Conservation (phyloP, 2,113 vertebrate genomes). For the Microtus richardsoni region DNA sequence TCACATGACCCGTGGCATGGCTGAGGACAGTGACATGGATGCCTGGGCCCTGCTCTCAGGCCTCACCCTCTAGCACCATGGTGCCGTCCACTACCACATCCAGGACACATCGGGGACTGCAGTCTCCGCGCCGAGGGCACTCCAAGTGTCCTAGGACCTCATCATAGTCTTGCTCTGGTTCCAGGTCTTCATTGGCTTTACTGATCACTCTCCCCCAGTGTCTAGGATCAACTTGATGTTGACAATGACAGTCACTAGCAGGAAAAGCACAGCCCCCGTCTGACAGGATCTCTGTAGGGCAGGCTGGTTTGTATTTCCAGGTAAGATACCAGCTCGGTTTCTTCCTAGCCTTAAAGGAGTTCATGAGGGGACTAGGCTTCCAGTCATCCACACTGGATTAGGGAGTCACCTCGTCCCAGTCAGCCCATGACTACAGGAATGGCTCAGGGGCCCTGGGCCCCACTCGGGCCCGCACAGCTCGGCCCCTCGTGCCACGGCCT, state of each 20-base stretch:
- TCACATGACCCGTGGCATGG: slow-evolving; percentile 98
- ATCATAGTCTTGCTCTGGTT: slow-evolving; percentile 93
- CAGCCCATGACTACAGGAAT: slow-evolving; percentile 49
- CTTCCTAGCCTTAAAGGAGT: slow-evolving; percentile 93
- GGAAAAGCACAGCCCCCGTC: slow-evolving; percentile 93
- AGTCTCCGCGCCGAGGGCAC: slow-evolving; percentile 88
- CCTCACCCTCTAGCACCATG: slow-evolving; percentile 96
- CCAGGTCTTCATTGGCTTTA: slow-evolving; percentile 91
- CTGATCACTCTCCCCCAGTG: slow-evolving; percentile 93
- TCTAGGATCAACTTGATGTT: slow-evolving; percentile 99
- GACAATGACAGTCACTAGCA: slow-evolving; percentile 96
- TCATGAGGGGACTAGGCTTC: slow-evolving; percentile 91
- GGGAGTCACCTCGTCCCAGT: slow-evolving; percentile 34
- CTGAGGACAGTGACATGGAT: slow-evolving; percentile 98
- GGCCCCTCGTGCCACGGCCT: no score
- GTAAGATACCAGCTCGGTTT: slow-evolving; percentile 95
- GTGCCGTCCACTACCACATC: slow-evolving; percentile 98
- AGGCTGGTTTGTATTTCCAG: slow-evolving; percentile 97
- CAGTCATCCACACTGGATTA: slow-evolving; percentile 92
- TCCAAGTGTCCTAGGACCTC: slow-evolving; percentile 92
- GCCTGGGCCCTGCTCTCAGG: slow-evolving; percentile 95
- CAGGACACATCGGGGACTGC: slow-evolving; percentile 91
- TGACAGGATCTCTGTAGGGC: slow-evolving; percentile 92
- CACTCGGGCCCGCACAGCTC: no score
- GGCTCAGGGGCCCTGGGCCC: no score